Evolutionary conservation across 2,113 vertebrate species (phyloP).

Genomic region (Malaclemys terrapin): DNA sequence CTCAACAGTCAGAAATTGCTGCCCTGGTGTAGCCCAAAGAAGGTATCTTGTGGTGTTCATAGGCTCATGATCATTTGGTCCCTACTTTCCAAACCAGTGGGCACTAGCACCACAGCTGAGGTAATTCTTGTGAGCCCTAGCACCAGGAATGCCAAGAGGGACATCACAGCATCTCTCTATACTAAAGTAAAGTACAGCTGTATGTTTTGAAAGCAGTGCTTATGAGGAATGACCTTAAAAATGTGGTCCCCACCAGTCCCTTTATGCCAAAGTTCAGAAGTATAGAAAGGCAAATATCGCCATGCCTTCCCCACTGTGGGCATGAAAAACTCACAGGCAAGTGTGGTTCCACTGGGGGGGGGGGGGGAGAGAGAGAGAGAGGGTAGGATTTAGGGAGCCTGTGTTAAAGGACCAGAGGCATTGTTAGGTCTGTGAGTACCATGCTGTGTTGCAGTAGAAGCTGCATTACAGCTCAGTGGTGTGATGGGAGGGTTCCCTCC

Average conservation of each 20-base stretch:
- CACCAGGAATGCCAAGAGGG: background rate
- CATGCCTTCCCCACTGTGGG: background rate
- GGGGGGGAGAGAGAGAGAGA: no score
- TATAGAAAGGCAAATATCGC: background rate
- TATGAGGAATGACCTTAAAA: background rate
- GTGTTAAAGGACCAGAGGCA: rapidly evolving
- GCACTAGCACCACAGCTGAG: background rate
- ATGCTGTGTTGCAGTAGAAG: rapidly evolving
- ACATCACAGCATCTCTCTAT: background rate
- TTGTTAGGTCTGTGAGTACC: rapidly evolving
- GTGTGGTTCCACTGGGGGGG: background rate
- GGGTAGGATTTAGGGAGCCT: background rate
- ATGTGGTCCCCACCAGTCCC: background rate
- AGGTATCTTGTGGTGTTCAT: rapidly evolving
- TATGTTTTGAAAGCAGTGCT: background rate
- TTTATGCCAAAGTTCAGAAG: rapidly evolving
- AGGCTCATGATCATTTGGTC: background rate
- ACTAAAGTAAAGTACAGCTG: background rate
- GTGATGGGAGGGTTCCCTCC: background rate
- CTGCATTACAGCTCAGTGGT: background rate
- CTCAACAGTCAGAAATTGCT: background rate
- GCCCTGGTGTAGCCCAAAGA: background rate
- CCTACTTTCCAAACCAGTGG: background rate
- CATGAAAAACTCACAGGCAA: background rate
- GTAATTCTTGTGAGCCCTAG: background rate